Base-by-base conservation (phyloP, 2,888 invertebrate species). In the Ornithoptera priamus region DNA sequence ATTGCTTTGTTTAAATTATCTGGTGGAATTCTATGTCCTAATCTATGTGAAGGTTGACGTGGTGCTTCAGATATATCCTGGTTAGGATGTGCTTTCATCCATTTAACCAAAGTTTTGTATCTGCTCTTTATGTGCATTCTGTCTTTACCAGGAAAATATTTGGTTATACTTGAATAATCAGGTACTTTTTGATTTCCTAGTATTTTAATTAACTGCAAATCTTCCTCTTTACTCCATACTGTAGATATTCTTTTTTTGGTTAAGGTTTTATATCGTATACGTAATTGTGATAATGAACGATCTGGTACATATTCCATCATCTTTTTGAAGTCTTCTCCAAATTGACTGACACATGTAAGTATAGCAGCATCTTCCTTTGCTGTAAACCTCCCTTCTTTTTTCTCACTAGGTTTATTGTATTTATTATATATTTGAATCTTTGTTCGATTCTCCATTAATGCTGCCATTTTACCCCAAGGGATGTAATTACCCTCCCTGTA, bases 391-490 rank as follows among this genome's bases (percentile, higher is more conserved):
- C 95, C 95, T 78, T 94, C 94, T 67, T 91, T 93, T 39, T 91
- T 78, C 61, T 92, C 89, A 53, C 77, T 70, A 22, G 88, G 74
- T 69, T 90, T 78, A 46, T 80, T 75, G 77, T 93, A 94, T 72
- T 94, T 93, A 70, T 94, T 93, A 76, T 96, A 95, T 17, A 96
- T 85, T 81, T 96, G 96, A 4, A 92, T 88, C 80, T 95, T 95
- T 0, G 94, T 94, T 73, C 95, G 92, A 71, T 94, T 93, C 15
- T 93, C 93, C 85, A 96, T 94, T 65, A 94, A 93, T 30, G 92
- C 90, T 0, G 94, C 91, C 10, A 97, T 94, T 80, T 94, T 94
- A 4, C 94, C 93, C 97, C 97, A 97, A 1, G 96, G 95, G 73
- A 97, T 95, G 62, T 93, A 94, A 71, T 94, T 89, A 22, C 95